A percentile compares a stretch with the other conserved stretches of the same genome.
phyloP scores from a whole-genome alignment of 1,140 invertebrate species.

The Micrasema minimum region DNA sequence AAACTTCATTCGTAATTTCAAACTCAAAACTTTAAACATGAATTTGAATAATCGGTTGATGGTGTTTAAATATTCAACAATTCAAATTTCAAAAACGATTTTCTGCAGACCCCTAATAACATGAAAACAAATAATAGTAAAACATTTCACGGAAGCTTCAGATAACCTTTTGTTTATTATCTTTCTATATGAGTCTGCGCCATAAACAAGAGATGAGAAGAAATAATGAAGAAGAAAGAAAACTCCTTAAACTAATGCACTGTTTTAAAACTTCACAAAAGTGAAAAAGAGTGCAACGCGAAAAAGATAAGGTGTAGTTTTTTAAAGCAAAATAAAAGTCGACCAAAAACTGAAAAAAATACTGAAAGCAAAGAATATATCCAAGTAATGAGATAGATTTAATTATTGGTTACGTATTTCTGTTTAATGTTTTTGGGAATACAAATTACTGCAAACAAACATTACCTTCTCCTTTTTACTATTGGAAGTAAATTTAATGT shows the following conservation, averaged over 20 bases:
- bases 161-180: neutral
- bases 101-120: neutral
- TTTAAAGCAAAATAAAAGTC: neutral
- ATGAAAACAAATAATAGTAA: neutral
- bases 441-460: too few species aligned
- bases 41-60: neutral
- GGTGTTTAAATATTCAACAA: neutral
- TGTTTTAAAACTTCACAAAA: slow-evolving; percentile 29
- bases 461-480: too few species aligned
- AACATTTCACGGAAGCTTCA: too few species aligned
- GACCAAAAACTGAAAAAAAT: neutral
- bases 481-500: too few species aligned
- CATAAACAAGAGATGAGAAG: neutral
- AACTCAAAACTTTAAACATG: too few species aligned
- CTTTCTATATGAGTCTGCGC: neutral
- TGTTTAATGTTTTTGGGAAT: too few species aligned
- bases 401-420: too few species aligned
- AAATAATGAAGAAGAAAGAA: slow-evolving; percentile 31
- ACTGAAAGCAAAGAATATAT: neutral
- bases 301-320: neutral
- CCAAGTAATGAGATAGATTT: too few species aligned
- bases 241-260: slow-evolving; percentile 50
- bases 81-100: neutral
- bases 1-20: too few species aligned
- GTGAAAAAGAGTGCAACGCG: slow-evolving; percentile 2